Conservation (phyloP, 2,113 vertebrate genomes). For the Callospermophilus lateralis region DNA sequence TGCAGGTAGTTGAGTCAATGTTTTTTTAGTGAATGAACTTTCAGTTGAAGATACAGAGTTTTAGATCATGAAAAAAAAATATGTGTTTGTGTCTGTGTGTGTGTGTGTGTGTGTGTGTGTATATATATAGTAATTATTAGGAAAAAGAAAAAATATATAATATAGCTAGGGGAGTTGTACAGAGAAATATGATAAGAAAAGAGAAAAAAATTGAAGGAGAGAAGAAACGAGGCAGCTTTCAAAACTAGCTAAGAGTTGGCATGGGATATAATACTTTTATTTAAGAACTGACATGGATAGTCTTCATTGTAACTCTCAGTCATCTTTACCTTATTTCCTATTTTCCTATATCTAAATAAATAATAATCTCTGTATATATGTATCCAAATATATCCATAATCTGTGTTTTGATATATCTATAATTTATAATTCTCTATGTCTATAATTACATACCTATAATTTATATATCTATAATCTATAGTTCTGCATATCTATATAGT, state of each 20-base stretch:
- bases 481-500: too few species aligned
- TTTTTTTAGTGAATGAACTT: not conserved
- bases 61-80: not conserved
- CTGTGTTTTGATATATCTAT: too few species aligned
- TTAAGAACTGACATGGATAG: not conserved
- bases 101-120: too few species aligned
- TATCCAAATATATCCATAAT: too few species aligned
- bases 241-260: not conserved
- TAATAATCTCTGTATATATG: too few species aligned
- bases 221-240: not conserved
- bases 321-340: not conserved
- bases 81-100: too few species aligned
- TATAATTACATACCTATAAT: too few species aligned
- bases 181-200: not conserved
- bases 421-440: not conserved
- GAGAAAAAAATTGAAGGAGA: not conserved
- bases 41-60: not conserved
- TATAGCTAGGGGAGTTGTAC: not conserved
- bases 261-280: not conserved
- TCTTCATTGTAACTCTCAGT: not conserved
- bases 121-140: not conserved
- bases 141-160: not conserved
- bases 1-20: not conserved
- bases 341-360: too few species aligned
- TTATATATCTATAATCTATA: too few species aligned